These are phyloP conservation scores for Dicaeum eximium DNA, from an alignment of 2,113 vertebrate genomes.

Conservation along the genomic window DNA sequence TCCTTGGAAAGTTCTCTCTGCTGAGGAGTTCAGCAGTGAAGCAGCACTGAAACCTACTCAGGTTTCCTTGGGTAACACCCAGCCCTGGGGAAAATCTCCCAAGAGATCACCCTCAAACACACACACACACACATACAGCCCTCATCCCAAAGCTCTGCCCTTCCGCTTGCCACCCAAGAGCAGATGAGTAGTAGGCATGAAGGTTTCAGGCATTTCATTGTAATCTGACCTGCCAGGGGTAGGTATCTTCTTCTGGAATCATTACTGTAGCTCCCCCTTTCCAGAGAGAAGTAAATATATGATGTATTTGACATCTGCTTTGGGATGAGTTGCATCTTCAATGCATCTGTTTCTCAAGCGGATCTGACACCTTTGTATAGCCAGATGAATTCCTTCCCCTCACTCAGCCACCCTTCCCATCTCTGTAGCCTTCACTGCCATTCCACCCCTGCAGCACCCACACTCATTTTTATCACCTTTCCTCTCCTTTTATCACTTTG, in stretches of 20 bases:
- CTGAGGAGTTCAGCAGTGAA: neutral
- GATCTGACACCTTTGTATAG: neutral
- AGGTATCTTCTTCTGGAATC: neutral
- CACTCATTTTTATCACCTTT: neutral
- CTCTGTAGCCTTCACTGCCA: neutral
- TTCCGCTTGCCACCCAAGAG: neutral
- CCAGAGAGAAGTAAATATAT: neutral
- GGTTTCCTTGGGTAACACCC: conserved; percentile 35
- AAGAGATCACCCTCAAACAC: conserved; percentile 35
- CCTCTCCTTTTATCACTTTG: neutral
- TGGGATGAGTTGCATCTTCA: neutral
- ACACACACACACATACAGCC: neutral
- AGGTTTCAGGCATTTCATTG: neutral
- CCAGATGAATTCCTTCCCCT: neutral
- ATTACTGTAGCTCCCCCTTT: neutral
- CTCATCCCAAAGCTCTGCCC: conserved; percentile 12
- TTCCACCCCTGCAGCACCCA: neutral
- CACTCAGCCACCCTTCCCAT: neutral
- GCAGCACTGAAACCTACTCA: conserved; percentile 17
- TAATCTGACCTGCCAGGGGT: neutral
- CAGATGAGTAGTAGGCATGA: neutral
- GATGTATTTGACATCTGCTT: neutral
- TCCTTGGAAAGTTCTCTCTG: neutral
- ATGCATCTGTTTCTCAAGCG: neutral
- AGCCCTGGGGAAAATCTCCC: conserved; percentile 40